phyloP scores from a whole-genome alignment of 2,797 vertebrate species.

The Carduelis carduelis region DNA sequence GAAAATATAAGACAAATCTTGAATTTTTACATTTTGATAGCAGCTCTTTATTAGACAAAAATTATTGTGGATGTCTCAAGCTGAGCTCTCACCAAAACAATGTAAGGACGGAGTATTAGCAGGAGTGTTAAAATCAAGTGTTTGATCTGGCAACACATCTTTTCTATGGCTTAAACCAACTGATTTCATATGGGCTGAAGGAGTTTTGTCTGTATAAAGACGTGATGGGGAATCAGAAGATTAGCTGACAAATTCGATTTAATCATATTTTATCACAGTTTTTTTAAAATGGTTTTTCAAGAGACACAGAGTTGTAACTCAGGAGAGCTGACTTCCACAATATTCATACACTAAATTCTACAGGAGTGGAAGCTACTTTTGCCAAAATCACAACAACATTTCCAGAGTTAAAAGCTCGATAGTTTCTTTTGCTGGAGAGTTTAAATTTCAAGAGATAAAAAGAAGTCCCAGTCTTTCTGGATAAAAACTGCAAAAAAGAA shows the following conservation, averaged over 20 bases:
- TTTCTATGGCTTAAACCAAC: neutral
- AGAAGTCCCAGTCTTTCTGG: neutral
- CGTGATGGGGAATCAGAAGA: neutral
- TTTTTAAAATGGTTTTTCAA: neutral
- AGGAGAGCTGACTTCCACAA: neutral
- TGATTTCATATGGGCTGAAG: neutral
- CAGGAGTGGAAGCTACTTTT: neutral
- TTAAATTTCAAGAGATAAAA: neutral
- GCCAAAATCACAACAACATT: neutral
- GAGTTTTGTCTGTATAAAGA: neutral
- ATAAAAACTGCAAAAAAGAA: neutral
- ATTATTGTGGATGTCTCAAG: neutral
- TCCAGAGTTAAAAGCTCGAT: neutral
- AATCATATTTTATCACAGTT: neutral
- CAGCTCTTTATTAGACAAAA: neutral
- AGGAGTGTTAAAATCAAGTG: neutral
- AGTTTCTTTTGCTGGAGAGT: neutral
- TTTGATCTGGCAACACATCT: neutral
- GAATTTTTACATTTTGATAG: neutral
- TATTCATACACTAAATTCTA: neutral
- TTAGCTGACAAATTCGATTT: neutral
- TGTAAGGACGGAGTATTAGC: neutral
- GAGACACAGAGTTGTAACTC: neutral
- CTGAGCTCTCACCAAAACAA: neutral
- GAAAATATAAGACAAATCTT: neutral